Evolutionary conservation across 2,888 invertebrate genomes (phyloP).

Genomic region (Parelbella ahira): DNA sequence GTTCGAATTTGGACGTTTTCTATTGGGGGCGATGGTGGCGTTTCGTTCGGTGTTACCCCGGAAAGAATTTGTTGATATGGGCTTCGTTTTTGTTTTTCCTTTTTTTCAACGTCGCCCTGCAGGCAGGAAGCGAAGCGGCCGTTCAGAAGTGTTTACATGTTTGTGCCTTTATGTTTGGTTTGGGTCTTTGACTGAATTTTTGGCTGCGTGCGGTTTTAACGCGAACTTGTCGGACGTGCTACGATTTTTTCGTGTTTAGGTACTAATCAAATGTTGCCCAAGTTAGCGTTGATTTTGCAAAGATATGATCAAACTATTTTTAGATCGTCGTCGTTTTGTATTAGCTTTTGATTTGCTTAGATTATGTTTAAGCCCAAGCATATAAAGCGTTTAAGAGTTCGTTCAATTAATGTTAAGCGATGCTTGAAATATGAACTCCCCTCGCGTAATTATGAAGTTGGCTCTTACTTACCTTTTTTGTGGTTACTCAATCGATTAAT

Average conservation of each 20-base stretch:
- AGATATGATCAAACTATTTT: no score
- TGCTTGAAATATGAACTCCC: constrained; percentile 2
- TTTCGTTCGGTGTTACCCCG: constrained; percentile 26
- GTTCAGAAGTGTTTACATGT: constrained; percentile 59
- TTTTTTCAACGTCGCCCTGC: constrained; percentile 33
- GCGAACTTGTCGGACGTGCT: constrained; percentile 53
- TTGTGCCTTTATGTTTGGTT: constrained; percentile 59
- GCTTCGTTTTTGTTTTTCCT: constrained; percentile 37
- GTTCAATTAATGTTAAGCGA: constrained; percentile 13
- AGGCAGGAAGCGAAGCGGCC: constrained; percentile 45
- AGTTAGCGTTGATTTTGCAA: no score
- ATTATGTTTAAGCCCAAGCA: no score
- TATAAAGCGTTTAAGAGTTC: constrained; percentile 10
- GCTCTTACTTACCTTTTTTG: constrained; percentile 4
- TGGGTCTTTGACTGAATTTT: constrained; percentile 60
- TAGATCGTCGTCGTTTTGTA: no score
- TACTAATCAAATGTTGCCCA: constrained; percentile 57
- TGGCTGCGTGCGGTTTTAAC: constrained; percentile 57
- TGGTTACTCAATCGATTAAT: constrained; percentile 5
- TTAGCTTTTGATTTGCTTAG: no score
- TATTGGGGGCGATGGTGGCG: constrained; percentile 28
- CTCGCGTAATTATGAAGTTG: constrained; percentile 6
- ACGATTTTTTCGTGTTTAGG: constrained; percentile 53
- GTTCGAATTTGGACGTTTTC: constrained; percentile 34
- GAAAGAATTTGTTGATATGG: constrained; percentile 40